These are phyloP conservation scores for Polyergus mexicanus DNA, from an alignment of 1,140 invertebrate genomes.

Conservation along the genomic window DNA sequence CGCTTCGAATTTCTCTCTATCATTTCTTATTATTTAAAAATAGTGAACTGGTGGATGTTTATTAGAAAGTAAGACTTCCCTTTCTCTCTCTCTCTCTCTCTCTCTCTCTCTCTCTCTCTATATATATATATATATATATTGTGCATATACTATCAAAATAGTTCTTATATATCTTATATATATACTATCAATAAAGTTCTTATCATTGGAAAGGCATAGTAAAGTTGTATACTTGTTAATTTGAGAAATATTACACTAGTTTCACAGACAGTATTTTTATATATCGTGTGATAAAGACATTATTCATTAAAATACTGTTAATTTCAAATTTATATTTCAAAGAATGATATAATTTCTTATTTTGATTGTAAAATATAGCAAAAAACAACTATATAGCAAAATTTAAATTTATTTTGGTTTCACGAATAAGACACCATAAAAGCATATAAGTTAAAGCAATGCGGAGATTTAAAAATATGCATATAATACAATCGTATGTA, in stretches of 20 bases:
- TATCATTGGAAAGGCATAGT: not conserved
- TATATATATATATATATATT: no score
- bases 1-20: no score
- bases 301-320: not conserved
- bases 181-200: not conserved
- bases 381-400: not conserved
- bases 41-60: not conserved
- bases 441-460: not conserved
- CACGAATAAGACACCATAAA: not conserved
- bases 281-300: not conserved
- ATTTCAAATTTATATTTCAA: not conserved
- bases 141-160: not conserved
- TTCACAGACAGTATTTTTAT: not conserved
- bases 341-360: not conserved
- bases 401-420: not conserved
- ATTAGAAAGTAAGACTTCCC: not conserved
- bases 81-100: no score
- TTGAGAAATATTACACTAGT: not conserved
- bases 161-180: no score
- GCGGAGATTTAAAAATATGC: not conserved
- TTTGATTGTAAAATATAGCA: not conserved
- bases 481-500: not conserved
- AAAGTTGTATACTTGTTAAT: not conserved
- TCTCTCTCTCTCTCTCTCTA: no score
- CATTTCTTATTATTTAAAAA: not conserved